Conservation (phyloP, 2,797 vertebrate genomes). For the Squalus acanthias region DNA sequence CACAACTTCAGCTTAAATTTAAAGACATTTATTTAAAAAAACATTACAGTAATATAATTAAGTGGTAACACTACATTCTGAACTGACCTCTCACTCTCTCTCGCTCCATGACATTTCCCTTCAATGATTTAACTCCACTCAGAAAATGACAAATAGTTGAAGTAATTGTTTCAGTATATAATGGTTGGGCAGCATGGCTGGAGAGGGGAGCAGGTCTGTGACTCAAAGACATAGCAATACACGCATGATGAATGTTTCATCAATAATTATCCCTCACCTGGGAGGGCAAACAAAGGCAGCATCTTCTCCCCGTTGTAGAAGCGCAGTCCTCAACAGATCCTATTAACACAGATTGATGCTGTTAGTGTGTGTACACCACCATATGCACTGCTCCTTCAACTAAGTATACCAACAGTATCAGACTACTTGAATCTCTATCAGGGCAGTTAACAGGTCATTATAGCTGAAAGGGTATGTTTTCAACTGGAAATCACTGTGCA, state of each 20-base stretch:
- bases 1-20: background rate
- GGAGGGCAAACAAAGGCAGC: background rate
- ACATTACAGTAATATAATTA: background rate
- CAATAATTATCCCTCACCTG: background rate
- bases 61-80: background rate
- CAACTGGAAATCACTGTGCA: background rate
- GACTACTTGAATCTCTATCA: background rate
- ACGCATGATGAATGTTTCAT: background rate
- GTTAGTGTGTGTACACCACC: background rate
- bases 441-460: background rate
- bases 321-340: background rate
- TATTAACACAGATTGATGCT: background rate
- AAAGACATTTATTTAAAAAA: background rate
- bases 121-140: background rate
- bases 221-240: background rate
- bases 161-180: background rate
- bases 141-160: background rate
- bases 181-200: background rate
- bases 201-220: background rate
- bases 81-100: background rate
- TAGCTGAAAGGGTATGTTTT: background rate
- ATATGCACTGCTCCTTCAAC: background rate
- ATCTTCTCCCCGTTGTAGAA: background rate
- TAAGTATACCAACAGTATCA: background rate
- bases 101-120: background rate